A percentile compares a stretch with the other conserved stretches of the same genome.
Conservation (phyloP, 2,888 invertebrate species). For the Mesochorus sp. region DNA sequence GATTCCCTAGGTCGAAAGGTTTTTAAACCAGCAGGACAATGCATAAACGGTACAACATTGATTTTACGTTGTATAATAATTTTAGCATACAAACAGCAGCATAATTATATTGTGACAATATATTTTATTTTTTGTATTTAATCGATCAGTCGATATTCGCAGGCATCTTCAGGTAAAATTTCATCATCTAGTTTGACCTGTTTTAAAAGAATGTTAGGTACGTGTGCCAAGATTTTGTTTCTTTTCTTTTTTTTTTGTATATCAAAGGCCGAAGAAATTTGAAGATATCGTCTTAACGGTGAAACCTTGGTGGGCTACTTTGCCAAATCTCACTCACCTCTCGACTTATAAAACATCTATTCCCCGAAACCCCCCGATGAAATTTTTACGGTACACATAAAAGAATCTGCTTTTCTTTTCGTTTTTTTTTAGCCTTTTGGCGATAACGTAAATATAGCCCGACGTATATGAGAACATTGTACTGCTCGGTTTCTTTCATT, state of each 20-base stretch:
- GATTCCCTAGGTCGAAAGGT: too few relatives aligned
- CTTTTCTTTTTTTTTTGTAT: neutral
- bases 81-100: too few relatives aligned
- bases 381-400: slow-evolving; percentile 27
- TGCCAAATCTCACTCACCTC: slow-evolving; percentile 4
- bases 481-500: slow-evolving; percentile 23
- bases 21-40: too few relatives aligned
- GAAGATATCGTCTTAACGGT: neutral
- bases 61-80: too few relatives aligned
- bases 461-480: slow-evolving; percentile 14
- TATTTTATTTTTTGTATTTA: too few relatives aligned
- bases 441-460: slow-evolving; percentile 1
- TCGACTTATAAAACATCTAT: slow-evolving; percentile 3
- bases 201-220: neutral
- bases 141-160: neutral
- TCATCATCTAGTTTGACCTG: neutral
- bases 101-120: too few relatives aligned
- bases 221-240: neutral
- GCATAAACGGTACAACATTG: too few relatives aligned
- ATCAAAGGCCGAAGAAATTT: neutral
- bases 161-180: neutral
- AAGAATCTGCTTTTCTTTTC: neutral
- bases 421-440: neutral
- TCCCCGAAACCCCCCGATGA: neutral
- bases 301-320: slow-evolving; percentile 23